phyloP scores from a whole-genome alignment of 2,113 vertebrate species.

The Callorhinus ursinus region DNA sequence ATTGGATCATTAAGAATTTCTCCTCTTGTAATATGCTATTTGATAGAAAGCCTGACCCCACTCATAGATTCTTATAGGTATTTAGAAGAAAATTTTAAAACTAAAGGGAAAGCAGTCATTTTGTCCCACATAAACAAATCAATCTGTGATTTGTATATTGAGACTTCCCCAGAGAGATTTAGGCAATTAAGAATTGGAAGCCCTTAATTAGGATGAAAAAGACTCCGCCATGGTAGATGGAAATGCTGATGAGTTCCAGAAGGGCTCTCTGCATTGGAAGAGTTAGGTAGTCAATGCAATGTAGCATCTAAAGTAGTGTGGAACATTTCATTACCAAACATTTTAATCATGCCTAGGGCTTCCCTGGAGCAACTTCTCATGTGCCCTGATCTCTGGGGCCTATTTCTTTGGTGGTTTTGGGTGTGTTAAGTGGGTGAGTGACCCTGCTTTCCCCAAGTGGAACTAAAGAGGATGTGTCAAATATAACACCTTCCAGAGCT shows the following conservation, averaged over 20 bases:
- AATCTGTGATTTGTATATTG: conserved; percentile 69
- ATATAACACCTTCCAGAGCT: conserved; percentile 12
- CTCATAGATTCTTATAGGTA: conserved; percentile 52
- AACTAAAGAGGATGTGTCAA: not conserved
- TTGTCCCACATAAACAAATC: conserved; percentile 69
- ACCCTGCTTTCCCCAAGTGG: not conserved
- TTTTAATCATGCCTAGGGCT: conserved; percentile 52
- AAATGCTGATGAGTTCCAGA: conserved; percentile 75
- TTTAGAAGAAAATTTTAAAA: conserved; percentile 72
- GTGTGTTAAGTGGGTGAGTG: not conserved
- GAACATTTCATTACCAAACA: conserved; percentile 38
- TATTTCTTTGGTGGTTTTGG: conserved; percentile 23
- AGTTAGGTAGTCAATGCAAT: not conserved
- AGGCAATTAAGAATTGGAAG: conserved; percentile 72
- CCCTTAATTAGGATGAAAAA: conserved; percentile 71
- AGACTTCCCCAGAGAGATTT: conserved; percentile 61
- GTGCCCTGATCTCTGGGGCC: not conserved
- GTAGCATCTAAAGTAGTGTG: not conserved
- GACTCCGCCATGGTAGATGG: not conserved
- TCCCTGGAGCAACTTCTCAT: not conserved
- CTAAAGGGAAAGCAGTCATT: conserved; percentile 59
- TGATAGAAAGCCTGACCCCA: conserved; percentile 44
- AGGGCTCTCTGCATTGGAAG: not conserved
- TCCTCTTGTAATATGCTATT: conserved; percentile 9
- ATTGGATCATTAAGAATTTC: conserved; percentile 28